phyloP scores from a whole-genome alignment of 92 coral and sea anemone species.

The Palythoa grandiflora region DNA sequence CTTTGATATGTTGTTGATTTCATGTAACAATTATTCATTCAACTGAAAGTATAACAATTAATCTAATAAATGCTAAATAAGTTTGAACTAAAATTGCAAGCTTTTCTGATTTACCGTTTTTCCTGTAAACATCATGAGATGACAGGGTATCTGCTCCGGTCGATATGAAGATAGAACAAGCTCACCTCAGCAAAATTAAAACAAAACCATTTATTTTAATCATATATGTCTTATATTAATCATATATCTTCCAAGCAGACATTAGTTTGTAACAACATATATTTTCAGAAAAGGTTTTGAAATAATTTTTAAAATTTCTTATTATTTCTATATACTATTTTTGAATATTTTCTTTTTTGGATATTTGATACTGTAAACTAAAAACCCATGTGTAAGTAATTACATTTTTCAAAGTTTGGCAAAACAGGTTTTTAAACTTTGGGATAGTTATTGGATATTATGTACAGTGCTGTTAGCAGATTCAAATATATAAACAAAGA shows the following conservation, averaged over 20 bases:
- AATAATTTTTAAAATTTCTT: neutral
- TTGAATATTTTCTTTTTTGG: neutral
- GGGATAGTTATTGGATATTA: neutral
- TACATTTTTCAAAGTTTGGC: neutral
- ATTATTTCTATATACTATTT: neutral
- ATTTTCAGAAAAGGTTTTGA: neutral
- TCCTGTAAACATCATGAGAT: neutral
- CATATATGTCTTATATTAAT: neutral
- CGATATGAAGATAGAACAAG: neutral
- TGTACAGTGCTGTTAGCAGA: neutral
- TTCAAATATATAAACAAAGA: neutral
- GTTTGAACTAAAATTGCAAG: neutral
- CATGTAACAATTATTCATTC: neutral
- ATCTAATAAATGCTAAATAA: neutral
- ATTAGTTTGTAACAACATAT: neutral
- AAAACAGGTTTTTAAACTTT: neutral
- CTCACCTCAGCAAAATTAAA: neutral
- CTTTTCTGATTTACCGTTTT: neutral
- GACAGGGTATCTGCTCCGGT: neutral
- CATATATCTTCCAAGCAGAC: slow-evolving; percentile 5
- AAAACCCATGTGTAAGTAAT: neutral
- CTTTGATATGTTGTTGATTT: neutral
- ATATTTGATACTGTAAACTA: neutral
- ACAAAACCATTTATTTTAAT: neutral
- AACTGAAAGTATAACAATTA: neutral